Conservation (phyloP, 1,140 invertebrate genomes). For the Muscidifurax raptorellus region DNA sequence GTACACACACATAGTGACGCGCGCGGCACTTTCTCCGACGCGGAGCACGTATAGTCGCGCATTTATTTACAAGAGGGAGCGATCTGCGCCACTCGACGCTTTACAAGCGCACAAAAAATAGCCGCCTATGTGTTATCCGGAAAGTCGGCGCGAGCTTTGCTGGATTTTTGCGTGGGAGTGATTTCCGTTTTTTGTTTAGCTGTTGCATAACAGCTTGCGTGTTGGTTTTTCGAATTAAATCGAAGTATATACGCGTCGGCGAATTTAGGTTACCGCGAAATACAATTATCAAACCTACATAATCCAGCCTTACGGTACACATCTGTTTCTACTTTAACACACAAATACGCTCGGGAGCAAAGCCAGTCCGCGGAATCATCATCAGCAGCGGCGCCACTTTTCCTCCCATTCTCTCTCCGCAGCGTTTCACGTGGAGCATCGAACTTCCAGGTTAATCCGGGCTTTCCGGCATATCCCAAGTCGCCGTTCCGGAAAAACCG, state of each 20-base stretch:
- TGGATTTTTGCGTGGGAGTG: not conserved
- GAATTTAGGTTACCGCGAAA: no score
- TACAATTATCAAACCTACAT: no score
- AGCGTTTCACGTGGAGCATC: not conserved
- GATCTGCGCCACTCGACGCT: constrained; percentile 26
- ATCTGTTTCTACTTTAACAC: no score
- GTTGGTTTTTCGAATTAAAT: no score
- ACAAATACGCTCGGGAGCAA: not conserved
- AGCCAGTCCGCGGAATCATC: not conserved
- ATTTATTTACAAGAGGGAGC: constrained; percentile 29
- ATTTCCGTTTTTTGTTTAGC: not conserved
- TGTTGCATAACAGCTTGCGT: no score
- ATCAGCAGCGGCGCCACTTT: not conserved
- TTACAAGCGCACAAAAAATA: not conserved
- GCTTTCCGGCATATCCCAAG: not conserved
- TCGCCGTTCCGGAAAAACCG: not conserved
- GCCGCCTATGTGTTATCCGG: not conserved
- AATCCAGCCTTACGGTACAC: no score
- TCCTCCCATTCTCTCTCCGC: not conserved
- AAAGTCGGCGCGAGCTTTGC: not conserved
- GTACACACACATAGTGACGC: not conserved
- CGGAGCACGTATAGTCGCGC: constrained; percentile 2
- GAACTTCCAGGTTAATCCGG: not conserved
- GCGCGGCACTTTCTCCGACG: not conserved
- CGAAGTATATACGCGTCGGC: no score